Base-by-base conservation (phyloP, 2,888 invertebrate genomes). In the Papilio protenor region DNA sequence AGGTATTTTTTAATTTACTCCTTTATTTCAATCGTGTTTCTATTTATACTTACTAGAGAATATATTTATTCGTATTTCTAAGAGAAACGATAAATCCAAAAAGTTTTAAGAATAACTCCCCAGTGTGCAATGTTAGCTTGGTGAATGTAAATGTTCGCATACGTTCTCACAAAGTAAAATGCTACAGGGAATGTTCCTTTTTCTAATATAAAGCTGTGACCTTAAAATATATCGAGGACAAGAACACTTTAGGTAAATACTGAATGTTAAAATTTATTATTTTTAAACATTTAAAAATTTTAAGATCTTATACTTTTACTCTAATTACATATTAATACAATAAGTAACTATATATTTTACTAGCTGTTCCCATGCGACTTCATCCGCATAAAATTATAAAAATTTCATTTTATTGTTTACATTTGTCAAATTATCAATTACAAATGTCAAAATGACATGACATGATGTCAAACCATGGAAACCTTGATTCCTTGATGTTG, bases 131-230 rank as follows among this genome's bases (percentile, higher is more conserved):
- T 66, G 64, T 64, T 57, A 52, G 49, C 66, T 75, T 66, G 64
- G 40, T 75, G 55, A 69, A 55, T 66, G 69, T 75, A 75, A 69
- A 75, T 55, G 52, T 40, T 55, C 75, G 33, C 66, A 52, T 75
- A 75, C 66, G 49, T 66, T 75, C 47, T 66, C 75, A 18, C 69
- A 16, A 64, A 69, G 55, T 69, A 23, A 69, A 69, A 27, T 55
- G 69, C 75, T 55, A 40, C 16, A 55, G 69, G 66, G 69, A 75
- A n/a, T 69, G 5, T 69, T 69, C 33, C 21, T 61, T 49, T 52
- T 64, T 70, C 40, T 70, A 57, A 70, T n/a, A 70, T 57, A 70
- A 70, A 18, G 23, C 47, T 45, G 45, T 66, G 66, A 66, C n/a
- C 66, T 66, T 40, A 18, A 66, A 66, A 66, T 66, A n/a, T 66